These are phyloP conservation scores for Battus philenor DNA, from an alignment of 1,140 invertebrate species.

Conservation along the genomic window DNA sequence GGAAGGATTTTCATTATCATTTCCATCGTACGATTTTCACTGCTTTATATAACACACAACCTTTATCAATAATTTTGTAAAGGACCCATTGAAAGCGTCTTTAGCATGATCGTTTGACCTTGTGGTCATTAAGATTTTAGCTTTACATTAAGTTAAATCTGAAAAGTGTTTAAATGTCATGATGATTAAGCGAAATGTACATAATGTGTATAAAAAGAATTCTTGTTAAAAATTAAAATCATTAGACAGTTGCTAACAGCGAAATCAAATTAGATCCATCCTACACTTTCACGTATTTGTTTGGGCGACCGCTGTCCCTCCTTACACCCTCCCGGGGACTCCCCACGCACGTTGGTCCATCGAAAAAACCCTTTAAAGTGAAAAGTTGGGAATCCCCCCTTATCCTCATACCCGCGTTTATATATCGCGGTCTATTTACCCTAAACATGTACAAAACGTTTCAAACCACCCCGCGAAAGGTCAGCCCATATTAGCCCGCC, in stretches of 20 bases:
- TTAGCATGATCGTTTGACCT: too few relatives aligned
- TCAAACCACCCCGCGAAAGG: slow-evolving; percentile 2
- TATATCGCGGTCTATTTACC: slow-evolving; percentile 11
- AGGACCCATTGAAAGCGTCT: too few relatives aligned
- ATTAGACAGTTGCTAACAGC: slow-evolving; percentile 20
- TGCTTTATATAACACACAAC: too few relatives aligned
- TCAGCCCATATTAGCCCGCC: slow-evolving; percentile 5
- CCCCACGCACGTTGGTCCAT: slow-evolving; percentile 4
- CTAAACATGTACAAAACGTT: slow-evolving; percentile 13
- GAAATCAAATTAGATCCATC: slow-evolving; percentile 41
- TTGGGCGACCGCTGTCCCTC: slow-evolving; percentile 26
- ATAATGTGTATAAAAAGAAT: too few relatives aligned
- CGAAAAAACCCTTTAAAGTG: slow-evolving; percentile 26
- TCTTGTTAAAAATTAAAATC: slow-evolving; percentile 9
- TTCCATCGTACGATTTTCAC: too few relatives aligned
- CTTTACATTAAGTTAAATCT: too few relatives aligned
- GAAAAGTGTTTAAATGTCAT: too few relatives aligned
- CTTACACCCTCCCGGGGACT: too few relatives aligned
- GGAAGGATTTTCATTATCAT: too few relatives aligned
- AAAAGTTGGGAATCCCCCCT: slow-evolving; percentile 4
- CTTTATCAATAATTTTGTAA: too few relatives aligned
- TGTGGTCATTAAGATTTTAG: too few relatives aligned
- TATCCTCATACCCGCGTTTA: slow-evolving; percentile 1
- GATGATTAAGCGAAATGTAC: too few relatives aligned
- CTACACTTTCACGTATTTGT: slow-evolving; percentile 45